These are phyloP conservation scores for Erethizon dorsatum DNA, from an alignment of 2,797 vertebrate genomes.

Conservation along the genomic window DNA sequence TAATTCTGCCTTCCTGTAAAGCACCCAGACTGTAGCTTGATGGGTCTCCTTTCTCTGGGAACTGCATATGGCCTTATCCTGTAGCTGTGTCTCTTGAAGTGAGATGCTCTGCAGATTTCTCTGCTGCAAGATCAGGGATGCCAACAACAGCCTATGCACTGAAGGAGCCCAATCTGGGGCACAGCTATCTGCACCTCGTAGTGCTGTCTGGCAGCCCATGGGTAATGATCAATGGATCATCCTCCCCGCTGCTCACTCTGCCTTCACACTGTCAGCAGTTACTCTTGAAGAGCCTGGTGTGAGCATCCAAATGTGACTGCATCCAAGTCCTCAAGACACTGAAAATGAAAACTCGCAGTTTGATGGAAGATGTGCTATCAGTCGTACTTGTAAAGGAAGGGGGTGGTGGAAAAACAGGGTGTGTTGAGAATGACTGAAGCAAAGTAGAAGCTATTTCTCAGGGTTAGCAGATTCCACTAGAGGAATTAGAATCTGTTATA, in stretches of 20 bases:
- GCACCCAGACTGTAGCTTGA: not conserved
- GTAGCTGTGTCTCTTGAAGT: not conserved
- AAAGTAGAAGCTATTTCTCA: not conserved
- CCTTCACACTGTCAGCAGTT: not conserved
- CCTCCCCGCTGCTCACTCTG: not conserved
- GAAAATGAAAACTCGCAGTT: not conserved
- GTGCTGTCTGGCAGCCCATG: not conserved
- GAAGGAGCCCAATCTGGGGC: not conserved
- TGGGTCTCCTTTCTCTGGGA: not conserved
- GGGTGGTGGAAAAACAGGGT: not conserved
- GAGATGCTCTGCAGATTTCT: constrained; percentile 34
- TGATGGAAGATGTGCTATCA: not conserved
- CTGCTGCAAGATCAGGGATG: not conserved
- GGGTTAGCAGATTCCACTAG: not conserved
- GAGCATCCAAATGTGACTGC: not conserved
- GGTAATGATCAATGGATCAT: not conserved
- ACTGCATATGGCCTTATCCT: not conserved
- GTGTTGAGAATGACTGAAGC: not conserved
- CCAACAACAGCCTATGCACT: constrained; percentile 15
- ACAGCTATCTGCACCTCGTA: not conserved
- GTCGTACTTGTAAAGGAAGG: not conserved
- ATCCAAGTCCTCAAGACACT: not conserved
- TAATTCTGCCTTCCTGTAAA: constrained; percentile 16
- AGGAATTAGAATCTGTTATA: not conserved
- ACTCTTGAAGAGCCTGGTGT: not conserved